Base-by-base conservation (phyloP, 2,888 invertebrate genomes). In the Bhutanitis thaidina region DNA sequence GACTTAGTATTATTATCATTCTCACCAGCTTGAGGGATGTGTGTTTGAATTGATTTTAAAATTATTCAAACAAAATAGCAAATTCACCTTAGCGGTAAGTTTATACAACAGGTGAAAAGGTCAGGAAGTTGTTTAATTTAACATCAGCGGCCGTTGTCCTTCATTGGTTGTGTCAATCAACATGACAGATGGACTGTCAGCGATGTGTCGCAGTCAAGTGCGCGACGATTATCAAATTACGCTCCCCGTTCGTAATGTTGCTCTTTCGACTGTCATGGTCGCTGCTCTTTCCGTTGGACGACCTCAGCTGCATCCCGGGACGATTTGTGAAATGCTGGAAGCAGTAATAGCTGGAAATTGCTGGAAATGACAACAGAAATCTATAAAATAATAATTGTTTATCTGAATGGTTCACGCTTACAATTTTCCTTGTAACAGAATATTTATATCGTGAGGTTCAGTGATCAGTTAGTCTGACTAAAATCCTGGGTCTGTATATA, bases 241-340 rank as follows among this genome's bases (percentile, higher is more conserved):
- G 77, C 62, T 74, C 81, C 85, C 82, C 76, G 74, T 68, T 64
- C 67, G 55, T 65, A 65, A 67, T 68, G 75, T 67, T 84, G 88
- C 83, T 86, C 87, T 86, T 88, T 83, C 83, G 76, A 77, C 72
- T 86, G 87, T 78, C 87, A 86, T 62, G 87, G 88, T 74, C 87
- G 76, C 62, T 77, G 77, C 73, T 79, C 65, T 63, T 67, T 69
- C 71, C 71, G 63, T 43, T 70, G 67, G 68, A 62, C 70, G 69
- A 59, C 69, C 64, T 67, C 62, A 57, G 58, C 56, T 70, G 69
- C 71, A 71, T 77, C 74, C 77, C 61, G 58, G 45, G 43, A 45
- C 38, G 39, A 49, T 43, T 49, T 45, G 30, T 45, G 29, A 14
- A 45, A 36, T 44, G 25, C 14, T 30, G 20, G 35, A 27, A 40